These are phyloP conservation scores for Pyrrhura leucotis DNA, from an alignment of 2,797 vertebrate genomes.

Conservation along the genomic window DNA sequence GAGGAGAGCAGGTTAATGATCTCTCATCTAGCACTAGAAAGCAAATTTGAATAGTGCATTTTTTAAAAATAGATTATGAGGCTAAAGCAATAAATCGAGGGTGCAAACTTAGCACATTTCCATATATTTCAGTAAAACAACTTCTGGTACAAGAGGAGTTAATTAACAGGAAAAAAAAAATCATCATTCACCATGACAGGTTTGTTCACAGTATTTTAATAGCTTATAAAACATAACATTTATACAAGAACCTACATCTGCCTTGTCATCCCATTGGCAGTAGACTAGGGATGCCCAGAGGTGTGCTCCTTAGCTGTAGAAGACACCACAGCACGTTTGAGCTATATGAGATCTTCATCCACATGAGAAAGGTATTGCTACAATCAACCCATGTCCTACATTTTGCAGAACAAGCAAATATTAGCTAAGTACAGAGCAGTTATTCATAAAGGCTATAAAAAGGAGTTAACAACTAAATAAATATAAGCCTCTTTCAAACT, in stretches of 20 bases:
- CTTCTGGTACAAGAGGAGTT: not conserved
- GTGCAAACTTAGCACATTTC: not conserved
- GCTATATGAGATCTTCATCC: not conserved
- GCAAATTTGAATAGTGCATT: not conserved
- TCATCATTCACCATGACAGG: not conserved
- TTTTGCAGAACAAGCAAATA: not conserved
- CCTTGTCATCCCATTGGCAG: not conserved
- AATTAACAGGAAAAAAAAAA: not conserved
- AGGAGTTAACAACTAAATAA: not conserved
- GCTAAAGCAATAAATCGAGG: not conserved
- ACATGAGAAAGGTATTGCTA: not conserved
- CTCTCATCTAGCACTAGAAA: not conserved
- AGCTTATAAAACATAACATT: not conserved
- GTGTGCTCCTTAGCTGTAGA: not conserved
- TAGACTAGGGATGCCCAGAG: not conserved
- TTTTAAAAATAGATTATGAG: slow-evolving; percentile 3
- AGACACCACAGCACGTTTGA: not conserved
- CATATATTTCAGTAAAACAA: not conserved
- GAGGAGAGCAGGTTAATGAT: slow-evolving; percentile 14
- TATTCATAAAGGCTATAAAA: not conserved
- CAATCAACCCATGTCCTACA: not conserved
- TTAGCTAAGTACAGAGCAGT: not conserved
- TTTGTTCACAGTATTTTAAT: not conserved
- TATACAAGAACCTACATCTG: not conserved
- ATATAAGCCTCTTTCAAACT: not conserved